Percentiles rank a stretch among this genome's conserved stretches.
phyloP scores from a whole-genome alignment of 2,888 invertebrate genomes.

The Acrocera orbiculus region DNA sequence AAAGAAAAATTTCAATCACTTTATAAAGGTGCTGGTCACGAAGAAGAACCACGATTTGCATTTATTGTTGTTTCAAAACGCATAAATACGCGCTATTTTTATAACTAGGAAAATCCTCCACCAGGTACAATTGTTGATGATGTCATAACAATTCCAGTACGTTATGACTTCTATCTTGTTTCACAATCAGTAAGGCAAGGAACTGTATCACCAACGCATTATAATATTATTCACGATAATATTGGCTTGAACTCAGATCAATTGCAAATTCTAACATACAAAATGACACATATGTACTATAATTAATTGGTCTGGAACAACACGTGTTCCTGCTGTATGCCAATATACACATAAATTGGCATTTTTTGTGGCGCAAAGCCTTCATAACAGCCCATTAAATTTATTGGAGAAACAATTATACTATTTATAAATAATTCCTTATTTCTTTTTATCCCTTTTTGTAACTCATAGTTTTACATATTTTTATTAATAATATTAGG shows the following conservation, averaged over 20 bases:
- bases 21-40: conserved; percentile 33
- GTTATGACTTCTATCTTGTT: conserved; percentile 80
- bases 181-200: conserved; percentile 77
- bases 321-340: conserved; percentile 81
- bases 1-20: conserved; percentile 37
- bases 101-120: conserved; percentile 43
- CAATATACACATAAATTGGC: conserved; percentile 92
- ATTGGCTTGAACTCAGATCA: conserved; percentile 50
- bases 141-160: conserved; percentile 60
- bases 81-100: conserved; percentile 63
- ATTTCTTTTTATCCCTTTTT: no score
- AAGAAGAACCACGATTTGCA: conserved; percentile 36
- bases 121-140: conserved; percentile 83
- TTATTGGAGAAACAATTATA: conserved; percentile 48
- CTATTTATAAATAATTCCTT: conserved; percentile 40
- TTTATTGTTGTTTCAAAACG: conserved; percentile 81
- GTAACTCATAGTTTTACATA: no score
- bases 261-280: conserved; percentile 72
- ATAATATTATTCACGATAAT: conserved; percentile 67
- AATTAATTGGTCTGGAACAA: conserved; percentile 79
- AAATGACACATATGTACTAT: conserved; percentile 77
- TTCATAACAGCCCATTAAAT: conserved; percentile 48
- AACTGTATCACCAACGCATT: conserved; percentile 78
- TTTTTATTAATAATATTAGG: no score
- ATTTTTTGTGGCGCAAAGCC: conserved; percentile 63